Evolutionary conservation across 2,888 invertebrate species (phyloP), one percentile per base, ranked within the genome.

Genomic region (Drosophila greeni): DNA sequence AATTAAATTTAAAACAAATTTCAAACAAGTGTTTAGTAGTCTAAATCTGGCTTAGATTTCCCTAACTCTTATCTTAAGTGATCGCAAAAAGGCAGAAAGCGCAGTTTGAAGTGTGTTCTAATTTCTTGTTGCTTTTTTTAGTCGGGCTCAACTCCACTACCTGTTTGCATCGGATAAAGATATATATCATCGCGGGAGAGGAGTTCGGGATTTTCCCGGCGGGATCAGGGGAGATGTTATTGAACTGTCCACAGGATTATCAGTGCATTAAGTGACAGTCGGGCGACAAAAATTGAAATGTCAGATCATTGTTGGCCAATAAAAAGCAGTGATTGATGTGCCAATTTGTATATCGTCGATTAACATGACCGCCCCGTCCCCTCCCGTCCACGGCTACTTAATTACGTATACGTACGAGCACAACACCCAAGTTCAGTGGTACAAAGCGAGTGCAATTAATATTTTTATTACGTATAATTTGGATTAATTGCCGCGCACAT

Each of bases 391-490:
- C 12, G 53, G 39, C 31, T 59, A 58, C 42, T 58, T 61, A 70
- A 65, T 65, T 71, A 62, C 56, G 23, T 20, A 42, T 18, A 20
- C 24, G 34, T 8, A n/a, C 24, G 34, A 43, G 43, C 45, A 29
- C 39, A 49, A 18, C 43, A 36, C 42, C 26, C 76, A 80, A 85
- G 85, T 83, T 80, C 79, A 85, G 67, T 80, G 79, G 84, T 83
- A 85, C 85, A 72, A 49, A 47, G 43, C 51, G 66, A 31, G 64
- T 51, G 65, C 70, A 72, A 85, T 80, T 74, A 84, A 85, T 83
- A 73, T 54, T 71, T 70, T 69, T 61, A 72, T 73, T 67, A 69
- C 59, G 47, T 70, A 59, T 78, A 64, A 73, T 73, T 52, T 59
- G 64, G 55, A 76, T 69, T 78, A 69, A 84, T 73, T 69, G 45